Evolutionary conservation across 2,113 vertebrate species (phyloP).

Genomic region (Centropus bengalensis): DNA sequence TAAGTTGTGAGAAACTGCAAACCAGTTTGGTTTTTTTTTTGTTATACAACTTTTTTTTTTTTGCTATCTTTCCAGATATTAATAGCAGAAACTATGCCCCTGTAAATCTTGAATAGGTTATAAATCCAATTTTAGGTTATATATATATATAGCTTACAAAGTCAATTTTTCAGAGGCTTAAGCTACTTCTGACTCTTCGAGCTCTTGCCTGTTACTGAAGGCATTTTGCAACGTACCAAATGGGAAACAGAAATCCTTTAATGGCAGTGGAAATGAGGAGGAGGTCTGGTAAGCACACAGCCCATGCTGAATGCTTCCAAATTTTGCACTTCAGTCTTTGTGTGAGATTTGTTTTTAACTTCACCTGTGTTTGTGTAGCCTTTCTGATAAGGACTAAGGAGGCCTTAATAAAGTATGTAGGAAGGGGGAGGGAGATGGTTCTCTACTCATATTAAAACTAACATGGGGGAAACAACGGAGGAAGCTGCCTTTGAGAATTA

Average conservation of each 20-base stretch:
- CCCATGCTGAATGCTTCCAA: background rate
- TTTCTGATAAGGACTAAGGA: background rate
- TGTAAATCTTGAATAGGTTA: background rate
- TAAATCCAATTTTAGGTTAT: background rate
- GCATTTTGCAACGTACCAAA: background rate
- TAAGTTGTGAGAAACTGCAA: background rate
- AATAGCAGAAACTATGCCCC: background rate
- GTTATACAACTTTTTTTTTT: background rate
- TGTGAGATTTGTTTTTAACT: background rate
- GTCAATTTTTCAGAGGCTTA: background rate
- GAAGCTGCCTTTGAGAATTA: background rate
- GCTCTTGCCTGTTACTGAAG: background rate
- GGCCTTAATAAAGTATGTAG: background rate
- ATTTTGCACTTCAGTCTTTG: background rate
- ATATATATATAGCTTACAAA: background rate
- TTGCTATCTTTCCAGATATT: background rate
- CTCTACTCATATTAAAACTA: background rate
- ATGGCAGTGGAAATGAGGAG: rapidly evolving
- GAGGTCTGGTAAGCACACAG: background rate
- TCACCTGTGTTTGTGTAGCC: background rate
- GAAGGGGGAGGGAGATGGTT: background rate
- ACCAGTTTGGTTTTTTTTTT: background rate
- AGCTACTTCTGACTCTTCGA: background rate
- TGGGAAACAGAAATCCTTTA: background rate
- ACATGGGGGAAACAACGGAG: background rate